These are phyloP conservation scores for Periophthalmus modestus DNA, from an alignment of 2,113 vertebrate genomes.

Conservation along the genomic window DNA sequence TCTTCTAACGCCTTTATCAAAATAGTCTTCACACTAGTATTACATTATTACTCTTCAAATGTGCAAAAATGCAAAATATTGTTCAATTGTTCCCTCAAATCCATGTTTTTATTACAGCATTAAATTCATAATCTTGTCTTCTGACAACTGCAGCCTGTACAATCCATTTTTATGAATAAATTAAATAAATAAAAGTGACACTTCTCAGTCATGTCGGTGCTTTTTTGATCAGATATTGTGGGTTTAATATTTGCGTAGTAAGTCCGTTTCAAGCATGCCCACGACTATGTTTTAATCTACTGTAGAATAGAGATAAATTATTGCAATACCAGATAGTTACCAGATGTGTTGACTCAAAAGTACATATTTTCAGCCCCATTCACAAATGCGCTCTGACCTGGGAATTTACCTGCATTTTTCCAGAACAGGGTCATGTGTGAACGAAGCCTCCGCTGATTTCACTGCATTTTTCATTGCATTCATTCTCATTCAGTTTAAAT, in stretches of 20 bases:
- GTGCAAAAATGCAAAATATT: constrained; percentile 57
- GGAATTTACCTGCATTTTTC: too few species aligned
- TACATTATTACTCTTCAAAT: constrained; percentile 47
- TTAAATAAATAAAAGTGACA: background rate
- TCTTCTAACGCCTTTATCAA: constrained; percentile 53
- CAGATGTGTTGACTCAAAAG: too few species aligned
- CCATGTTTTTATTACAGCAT: constrained; percentile 16
- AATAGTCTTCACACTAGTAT: constrained; percentile 56
- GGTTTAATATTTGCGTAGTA: background rate
- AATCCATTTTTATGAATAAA: background rate
- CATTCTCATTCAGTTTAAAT: too few species aligned
- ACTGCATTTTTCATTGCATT: too few species aligned
- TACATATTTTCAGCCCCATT: too few species aligned
- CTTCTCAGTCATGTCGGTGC: constrained; percentile 16
- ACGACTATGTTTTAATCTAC: background rate
- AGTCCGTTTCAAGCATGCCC: background rate
- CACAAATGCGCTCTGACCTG: too few species aligned
- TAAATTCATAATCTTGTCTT: constrained; percentile 39
- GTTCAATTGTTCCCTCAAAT: constrained; percentile 23
- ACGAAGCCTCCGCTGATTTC: too few species aligned
- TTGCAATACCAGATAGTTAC: background rate
- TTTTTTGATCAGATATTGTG: constrained; percentile 6
- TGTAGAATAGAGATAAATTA: background rate
- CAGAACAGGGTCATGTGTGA: too few species aligned
- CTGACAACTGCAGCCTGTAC: background rate